phyloP scores from a whole-genome alignment of 2,888 invertebrate species.

The Dilophus febrilis region DNA sequence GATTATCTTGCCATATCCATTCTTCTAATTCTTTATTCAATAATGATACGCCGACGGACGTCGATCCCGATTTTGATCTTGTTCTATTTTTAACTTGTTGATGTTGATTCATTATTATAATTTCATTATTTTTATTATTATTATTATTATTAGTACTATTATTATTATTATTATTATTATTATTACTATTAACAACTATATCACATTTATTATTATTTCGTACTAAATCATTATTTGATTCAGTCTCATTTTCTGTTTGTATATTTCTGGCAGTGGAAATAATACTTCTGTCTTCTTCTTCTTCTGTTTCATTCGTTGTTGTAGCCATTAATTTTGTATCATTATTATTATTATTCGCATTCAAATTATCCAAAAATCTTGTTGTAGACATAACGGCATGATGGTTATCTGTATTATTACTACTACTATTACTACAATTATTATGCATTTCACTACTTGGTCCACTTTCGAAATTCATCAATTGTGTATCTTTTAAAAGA shows the following conservation, averaged over 20 bases:
- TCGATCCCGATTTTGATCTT: conserved; percentile 2
- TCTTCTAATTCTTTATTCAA: conserved; percentile 55
- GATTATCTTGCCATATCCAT: conserved; percentile 97
- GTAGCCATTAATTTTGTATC: background rate
- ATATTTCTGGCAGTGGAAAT: conserved; percentile 5
- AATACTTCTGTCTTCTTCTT: no score
- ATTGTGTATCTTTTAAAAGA: no score
- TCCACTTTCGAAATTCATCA: background rate
- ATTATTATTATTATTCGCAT: no score
- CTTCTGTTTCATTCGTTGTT: background rate
- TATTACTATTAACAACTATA: conserved; percentile 20
- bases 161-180: conserved; percentile 1
- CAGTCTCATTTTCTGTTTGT: conserved; percentile 8
- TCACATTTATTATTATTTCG: conserved; percentile 22
- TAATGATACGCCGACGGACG: conserved; percentile 7
- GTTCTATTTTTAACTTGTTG: background rate
- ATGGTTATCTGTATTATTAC: background rate
- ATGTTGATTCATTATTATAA: background rate
- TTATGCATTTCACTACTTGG: background rate
- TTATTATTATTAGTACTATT: conserved; percentile 1
- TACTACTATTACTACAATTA: background rate
- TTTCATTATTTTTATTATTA: conserved; percentile 1
- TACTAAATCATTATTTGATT: conserved; percentile 9
- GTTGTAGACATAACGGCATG: no score
- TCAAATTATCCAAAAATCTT: no score